Percentiles rank a stretch among this genome's conserved stretches.
Conservation (phyloP, 37 sponge, comb jelly and placozoan genomes). For the Eunapius fragilis region DNA sequence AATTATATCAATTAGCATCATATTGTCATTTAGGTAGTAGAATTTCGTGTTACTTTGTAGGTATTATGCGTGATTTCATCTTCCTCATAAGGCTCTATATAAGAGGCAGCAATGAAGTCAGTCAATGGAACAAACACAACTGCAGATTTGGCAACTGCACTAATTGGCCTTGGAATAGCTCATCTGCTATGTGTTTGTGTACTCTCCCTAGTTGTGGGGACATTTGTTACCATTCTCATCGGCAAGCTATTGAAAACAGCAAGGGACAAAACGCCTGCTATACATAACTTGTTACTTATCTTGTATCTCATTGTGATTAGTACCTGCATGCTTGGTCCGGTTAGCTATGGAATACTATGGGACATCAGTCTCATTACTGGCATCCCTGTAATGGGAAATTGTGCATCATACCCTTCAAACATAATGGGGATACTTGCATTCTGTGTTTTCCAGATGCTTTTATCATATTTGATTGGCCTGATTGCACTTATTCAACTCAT, state of each 20-base stretch:
- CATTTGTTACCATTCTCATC: neutral
- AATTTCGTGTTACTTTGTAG: no score
- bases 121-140: neutral
- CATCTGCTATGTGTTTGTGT: neutral
- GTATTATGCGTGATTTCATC: no score
- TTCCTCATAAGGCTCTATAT: no score
- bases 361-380: neutral
- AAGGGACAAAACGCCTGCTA: no score
- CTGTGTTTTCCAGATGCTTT: neutral
- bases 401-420: neutral
- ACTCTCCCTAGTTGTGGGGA: neutral
- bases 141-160: neutral
- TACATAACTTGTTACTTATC: neutral
- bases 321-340: neutral
- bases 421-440: neutral
- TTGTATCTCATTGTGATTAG: neutral
- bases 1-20: no score
- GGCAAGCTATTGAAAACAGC: neutral
- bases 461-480: neutral
- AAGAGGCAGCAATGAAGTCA: neutral
- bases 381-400: neutral
- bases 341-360: neutral
- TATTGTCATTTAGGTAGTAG: no score
- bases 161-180: neutral
- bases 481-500: neutral